A percentile compares a stretch with the other conserved stretches of the same genome.
Conservation (phyloP, 2,113 vertebrate genomes). For the Rhipidura dahli region DNA sequence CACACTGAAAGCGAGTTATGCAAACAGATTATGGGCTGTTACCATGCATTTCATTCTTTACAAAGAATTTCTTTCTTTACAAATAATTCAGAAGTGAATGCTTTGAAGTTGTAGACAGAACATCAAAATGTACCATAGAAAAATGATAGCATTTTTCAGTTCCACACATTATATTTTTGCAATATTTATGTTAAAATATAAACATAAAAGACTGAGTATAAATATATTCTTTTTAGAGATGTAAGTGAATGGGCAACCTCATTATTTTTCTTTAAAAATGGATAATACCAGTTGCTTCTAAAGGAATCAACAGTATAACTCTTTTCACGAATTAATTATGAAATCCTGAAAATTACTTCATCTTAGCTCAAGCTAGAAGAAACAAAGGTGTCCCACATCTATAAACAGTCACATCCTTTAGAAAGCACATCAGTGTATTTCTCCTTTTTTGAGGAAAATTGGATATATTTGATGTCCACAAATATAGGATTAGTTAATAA, state of each 20-base stretch:
- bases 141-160: not conserved
- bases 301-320: not conserved
- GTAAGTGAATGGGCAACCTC: not conserved
- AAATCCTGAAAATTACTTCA: not conserved
- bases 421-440: not conserved
- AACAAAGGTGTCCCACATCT: not conserved
- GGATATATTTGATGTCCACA: not conserved
- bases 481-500: not conserved
- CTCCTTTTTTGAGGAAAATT: not conserved
- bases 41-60: not conserved
- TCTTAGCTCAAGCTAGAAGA: not conserved
- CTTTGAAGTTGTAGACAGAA: not conserved
- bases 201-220: not conserved
- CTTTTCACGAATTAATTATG: not conserved
- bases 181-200: not conserved
- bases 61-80: not conserved
- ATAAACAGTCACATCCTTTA: not conserved
- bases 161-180: not conserved
- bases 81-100: not conserved
- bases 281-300: not conserved
- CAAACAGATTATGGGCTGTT: not conserved
- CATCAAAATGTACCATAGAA: not conserved
- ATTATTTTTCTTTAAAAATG: not conserved
- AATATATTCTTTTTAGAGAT: not conserved
- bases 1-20: not conserved